These are phyloP conservation scores for Thermophis baileyi DNA, from an alignment of 2,113 vertebrate genomes.

Conservation along the genomic window DNA sequence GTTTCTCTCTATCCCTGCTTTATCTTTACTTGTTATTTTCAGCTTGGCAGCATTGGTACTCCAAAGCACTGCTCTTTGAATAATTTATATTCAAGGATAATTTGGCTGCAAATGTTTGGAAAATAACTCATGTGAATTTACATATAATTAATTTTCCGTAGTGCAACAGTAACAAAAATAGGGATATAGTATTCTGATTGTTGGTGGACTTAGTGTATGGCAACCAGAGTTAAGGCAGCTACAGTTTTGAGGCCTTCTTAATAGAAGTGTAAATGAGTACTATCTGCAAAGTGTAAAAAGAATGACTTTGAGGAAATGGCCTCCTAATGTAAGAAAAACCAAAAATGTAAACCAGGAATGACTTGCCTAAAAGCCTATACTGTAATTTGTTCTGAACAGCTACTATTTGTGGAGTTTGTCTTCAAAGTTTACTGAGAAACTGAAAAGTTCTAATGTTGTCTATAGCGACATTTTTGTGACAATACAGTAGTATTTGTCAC, in stretches of 20 bases:
- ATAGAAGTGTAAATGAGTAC: not conserved
- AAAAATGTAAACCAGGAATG: not conserved
- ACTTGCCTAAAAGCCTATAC: not conserved
- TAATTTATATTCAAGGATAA: not conserved
- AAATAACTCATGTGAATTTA: not conserved
- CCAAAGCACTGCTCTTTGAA: not conserved
- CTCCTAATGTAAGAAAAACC: not conserved
- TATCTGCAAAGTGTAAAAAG: not conserved
- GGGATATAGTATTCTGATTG: not conserved
- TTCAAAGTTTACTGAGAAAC: not conserved
- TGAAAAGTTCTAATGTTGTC: not conserved
- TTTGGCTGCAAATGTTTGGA: not conserved
- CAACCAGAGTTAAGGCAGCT: not conserved
- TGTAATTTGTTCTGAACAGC: not conserved
- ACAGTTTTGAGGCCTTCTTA: not conserved
- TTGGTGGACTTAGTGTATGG: not conserved
- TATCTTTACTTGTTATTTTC: not conserved
- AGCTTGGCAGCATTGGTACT: not conserved
- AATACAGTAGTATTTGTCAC: constrained; percentile 15
- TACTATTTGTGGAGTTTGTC: not conserved
- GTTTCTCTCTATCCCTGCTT: not conserved
- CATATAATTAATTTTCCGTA: not conserved
- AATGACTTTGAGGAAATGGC: not conserved
- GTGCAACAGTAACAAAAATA: not conserved
- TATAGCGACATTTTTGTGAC: not conserved